Evolutionary conservation across 1,140 invertebrate species (phyloP), one percentile per base, ranked within the genome.

Genomic region (Rhynchophorus ferrugineus): DNA sequence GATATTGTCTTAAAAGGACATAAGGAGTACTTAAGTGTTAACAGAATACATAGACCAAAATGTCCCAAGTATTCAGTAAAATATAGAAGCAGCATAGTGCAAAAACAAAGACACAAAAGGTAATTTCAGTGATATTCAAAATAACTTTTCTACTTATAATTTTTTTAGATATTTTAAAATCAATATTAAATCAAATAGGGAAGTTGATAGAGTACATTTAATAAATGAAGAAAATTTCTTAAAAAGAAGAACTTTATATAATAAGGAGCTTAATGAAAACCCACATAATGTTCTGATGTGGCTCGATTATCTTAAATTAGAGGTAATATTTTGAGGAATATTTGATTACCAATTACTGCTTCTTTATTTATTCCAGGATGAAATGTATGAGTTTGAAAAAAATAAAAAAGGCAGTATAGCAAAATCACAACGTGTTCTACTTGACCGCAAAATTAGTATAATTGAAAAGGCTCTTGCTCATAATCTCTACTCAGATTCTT

Each of bases 291-390:
- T 79, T 24, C 49, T 74, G 37, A 55, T 71, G 17, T 81, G 79
- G 73, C 59, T 81, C 33, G 65, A 81, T 59, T 81, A 80, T 61
- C 59, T 78, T 6, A 57, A 74, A 18, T 76, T 78, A 64, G 78
- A 54, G 46, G 46, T 48, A 48, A 39, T 37, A 8, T 37, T 8
- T n/a, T 37, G 3, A 7, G 6, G 35, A 6, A 7, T 5, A 5
- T 37, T 3, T 37, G 14, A 13, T 9, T 8, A 5, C 3, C 6
- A 7, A 8, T 9, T 8, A 37, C 14, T 37, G 14, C 8, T 37
- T 9, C 6, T 37, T 37, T 37, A 13, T 13, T 8, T 19, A 41
- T 41, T 37, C 17, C 16, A 82, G 61, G 74, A 79, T 71, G 61
- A 39, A 48, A 49, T 69, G 38, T 61, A 57, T 50, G 62, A 74